phyloP scores from a whole-genome alignment of 64 coral and sea anemone genomes.

The Pocillopora damicornis region DNA sequence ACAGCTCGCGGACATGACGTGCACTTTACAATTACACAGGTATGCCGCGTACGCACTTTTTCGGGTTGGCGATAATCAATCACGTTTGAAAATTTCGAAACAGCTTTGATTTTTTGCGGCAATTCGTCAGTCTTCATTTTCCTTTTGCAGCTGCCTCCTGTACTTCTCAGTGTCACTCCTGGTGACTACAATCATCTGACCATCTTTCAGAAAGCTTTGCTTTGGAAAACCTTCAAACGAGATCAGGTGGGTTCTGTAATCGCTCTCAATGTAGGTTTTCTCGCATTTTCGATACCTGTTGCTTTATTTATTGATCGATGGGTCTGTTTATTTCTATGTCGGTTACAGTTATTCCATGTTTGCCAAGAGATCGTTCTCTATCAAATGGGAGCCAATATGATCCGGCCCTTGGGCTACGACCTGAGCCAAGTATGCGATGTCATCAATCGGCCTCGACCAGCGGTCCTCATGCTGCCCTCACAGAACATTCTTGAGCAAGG shows the following conservation, averaged over 20 bases:
- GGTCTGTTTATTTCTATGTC: background rate
- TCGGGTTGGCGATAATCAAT: too few relatives aligned
- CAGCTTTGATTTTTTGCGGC: too few relatives aligned
- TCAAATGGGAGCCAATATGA: slow-evolving; percentile 79
- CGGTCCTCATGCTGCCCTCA: slow-evolving; percentile 73
- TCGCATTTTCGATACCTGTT: too few relatives aligned
- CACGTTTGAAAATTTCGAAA: too few relatives aligned
- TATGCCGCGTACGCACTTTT: too few relatives aligned
- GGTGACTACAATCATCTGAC: slow-evolving; percentile 57
- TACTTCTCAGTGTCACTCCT: slow-evolving; percentile 67
- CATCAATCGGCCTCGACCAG: slow-evolving; percentile 47
- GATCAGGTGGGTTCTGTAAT: slow-evolving; percentile 54
- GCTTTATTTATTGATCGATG: background rate
- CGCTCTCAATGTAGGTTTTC: too few relatives aligned
- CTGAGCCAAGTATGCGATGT: slow-evolving; percentile 52
- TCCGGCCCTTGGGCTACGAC: slow-evolving; percentile 52
- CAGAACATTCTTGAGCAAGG: slow-evolving; percentile 6
- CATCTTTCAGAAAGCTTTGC: slow-evolving; percentile 88
- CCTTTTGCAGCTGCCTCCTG: slow-evolving; percentile 66
- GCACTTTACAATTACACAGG: too few relatives aligned
- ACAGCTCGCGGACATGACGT: too few relatives aligned
- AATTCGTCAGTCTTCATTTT: background rate
- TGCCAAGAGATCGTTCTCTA: slow-evolving; percentile 87
- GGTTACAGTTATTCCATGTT: slow-evolving; percentile 45
- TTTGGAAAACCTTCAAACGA: slow-evolving; percentile 86